Base-by-base conservation (phyloP, 2,888 invertebrate genomes). In the Caradrina clavipalpis region DNA sequence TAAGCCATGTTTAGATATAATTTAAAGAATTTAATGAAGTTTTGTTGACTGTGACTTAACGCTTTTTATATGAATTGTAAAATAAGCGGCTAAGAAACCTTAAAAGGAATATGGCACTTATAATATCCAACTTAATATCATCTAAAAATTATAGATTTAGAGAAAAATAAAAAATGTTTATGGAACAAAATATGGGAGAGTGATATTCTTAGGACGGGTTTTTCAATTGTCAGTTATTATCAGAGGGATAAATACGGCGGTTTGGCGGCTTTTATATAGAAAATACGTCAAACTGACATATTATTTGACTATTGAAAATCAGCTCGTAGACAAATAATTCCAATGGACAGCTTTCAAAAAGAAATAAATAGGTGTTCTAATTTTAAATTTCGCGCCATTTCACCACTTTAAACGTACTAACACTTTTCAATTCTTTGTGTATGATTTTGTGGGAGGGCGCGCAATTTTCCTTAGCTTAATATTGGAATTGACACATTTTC, bases 61-160 rank as follows among this genome's bases (percentile, higher is more conserved):
- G 42, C 57, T 67, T 68, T 39, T 42, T 49, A 11, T 22, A 21
- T 13, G 4, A 35, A 39, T 56, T 51, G 8, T 22, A 31, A n/a
- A 35, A n/a, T 51, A 42, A 56, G 55, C 42, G 55, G n/a, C 22
- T 74, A 26, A 56, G 7, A 45, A 35, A 56, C 55, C 35, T 51
- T 49, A 55, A 22, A 63, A 64, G 54, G 31, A 68, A 68, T 68
- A 54, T 39, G 5, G 35, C n/a, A 42, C 8, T 56, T 66, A 22
- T 69, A 45, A 71, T 56, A 56, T 55, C 19, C 31, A 55, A 70
- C 53, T 63, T 22, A 54, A 62, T 73, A 64, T 73, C 19, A 73
- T 45, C 13, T 49, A 56, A 42, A 50, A 19, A 42, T 15, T 0
- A 15, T 71, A 75, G 42, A 42, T 31, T 42, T 49, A 54, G 54